Evolutionary conservation across 2,113 vertebrate genomes (phyloP).

Genomic region (Pollachius pollachius): DNA sequence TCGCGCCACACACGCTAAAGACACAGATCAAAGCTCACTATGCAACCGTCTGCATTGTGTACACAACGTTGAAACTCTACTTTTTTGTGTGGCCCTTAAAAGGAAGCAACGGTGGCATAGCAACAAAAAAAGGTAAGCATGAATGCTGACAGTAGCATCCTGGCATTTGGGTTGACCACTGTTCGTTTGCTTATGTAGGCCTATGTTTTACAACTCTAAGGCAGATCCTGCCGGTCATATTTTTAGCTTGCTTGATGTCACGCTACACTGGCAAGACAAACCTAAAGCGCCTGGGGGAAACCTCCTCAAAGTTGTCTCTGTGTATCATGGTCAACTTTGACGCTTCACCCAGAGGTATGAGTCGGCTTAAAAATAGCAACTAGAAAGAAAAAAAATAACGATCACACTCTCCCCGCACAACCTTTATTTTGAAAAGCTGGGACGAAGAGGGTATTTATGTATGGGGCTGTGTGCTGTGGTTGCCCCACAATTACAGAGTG

Average conservation of each 20-base stretch:
- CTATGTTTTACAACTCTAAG: conserved; percentile 23
- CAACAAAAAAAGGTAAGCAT: too few species aligned
- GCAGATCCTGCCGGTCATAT: background rate
- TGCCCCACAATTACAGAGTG: conserved; percentile 79
- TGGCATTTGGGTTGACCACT: background rate
- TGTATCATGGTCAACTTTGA: conserved; percentile 35
- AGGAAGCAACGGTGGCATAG: conserved; percentile 15
- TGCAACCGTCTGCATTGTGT: conserved; percentile 45
- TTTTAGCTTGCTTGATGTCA: conserved; percentile 45
- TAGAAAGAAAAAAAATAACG: conserved; percentile 54
- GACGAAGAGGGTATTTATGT: conserved; percentile 79
- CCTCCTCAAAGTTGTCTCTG: conserved; percentile 31
- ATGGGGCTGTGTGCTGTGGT: conserved; percentile 77
- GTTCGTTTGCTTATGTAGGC: conserved; percentile 15
- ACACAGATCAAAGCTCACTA: conserved; percentile 61
- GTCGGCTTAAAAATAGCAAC: conserved; percentile 58
- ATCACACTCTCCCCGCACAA: conserved; percentile 60
- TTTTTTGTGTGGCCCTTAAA: too few species aligned
- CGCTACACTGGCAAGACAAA: conserved; percentile 2
- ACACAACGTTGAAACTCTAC: conserved; percentile 17
- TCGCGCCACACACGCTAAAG: conserved; percentile 15
- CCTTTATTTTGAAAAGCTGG: conserved; percentile 78
- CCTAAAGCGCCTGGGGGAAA: background rate
- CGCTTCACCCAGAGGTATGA: conserved; percentile 56
- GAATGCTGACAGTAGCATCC: too few species aligned